Base-by-base conservation (phyloP, 2,797 vertebrate species). In the Mormyrops boulengeri region DNA sequence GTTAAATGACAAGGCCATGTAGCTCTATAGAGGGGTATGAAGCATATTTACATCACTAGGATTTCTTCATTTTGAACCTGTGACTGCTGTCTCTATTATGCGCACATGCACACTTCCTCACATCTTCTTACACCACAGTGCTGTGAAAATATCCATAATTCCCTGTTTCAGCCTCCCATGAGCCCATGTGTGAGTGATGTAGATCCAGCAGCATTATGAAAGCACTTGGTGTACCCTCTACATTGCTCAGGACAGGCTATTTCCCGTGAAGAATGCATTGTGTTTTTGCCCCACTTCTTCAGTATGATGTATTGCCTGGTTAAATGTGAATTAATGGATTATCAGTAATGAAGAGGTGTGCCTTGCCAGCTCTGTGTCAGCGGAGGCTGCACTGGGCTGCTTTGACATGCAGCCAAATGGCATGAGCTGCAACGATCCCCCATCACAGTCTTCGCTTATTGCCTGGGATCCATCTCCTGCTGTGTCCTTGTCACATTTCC, bases 321-420 rank as follows among this genome's bases (percentile, higher is more conserved):
- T 73, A 73, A 66, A 50, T 73, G 55, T 88, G 88, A 88, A 88
- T 88, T 73, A 88, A 73, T 88, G 88, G 38, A 88, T 73, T 77
- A 88, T 66, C 47, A 88, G 88, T 73, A 52, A 73, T 88, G 88
- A 88, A 73, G 62, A 73, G n/a, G 47, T 73, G 22, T 53, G 44
- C 44, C 9, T 22, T 22, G 57, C 22, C 60, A 73, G 47, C 87
- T 62, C 17, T 66, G 30, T 66, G 55, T 47, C 87, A 47, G 55
- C 26, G 44, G 19, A 22, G 57, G 57, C 38, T 14, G 2, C 55
- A 12, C 34, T 57, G 19, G 14, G 87, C 87, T 38, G 38, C 38
- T 66, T 47, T 88, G 87, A 88, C 87, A 66, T 38, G 8, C 9
- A 53, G 87, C 87, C 87, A 66, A 66, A 66, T 88, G 87, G 38